These are phyloP conservation scores for Scaptomyza pallida DNA, from an alignment of 1,140 invertebrate species.

Conservation along the genomic window DNA sequence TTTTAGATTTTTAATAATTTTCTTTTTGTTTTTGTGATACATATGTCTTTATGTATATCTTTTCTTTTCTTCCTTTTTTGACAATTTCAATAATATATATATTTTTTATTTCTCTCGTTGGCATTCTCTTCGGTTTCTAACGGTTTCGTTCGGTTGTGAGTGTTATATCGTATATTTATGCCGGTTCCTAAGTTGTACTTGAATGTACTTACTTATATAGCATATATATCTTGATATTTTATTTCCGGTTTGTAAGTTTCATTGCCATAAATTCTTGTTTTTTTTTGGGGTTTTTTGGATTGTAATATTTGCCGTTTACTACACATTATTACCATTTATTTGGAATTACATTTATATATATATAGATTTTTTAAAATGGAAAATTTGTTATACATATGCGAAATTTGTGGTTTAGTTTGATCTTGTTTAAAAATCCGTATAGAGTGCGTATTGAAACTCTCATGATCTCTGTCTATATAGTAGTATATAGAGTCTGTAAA, in stretches of 20 bases:
- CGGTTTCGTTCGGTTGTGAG: not conserved
- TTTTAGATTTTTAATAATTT: constrained; percentile 28
- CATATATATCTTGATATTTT: constrained; percentile 18
- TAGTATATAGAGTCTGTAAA: constrained; percentile 25
- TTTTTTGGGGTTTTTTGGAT: constrained; percentile 2
- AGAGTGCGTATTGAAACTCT: not conserved
- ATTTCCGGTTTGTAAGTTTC: not conserved
- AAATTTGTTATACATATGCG: constrained; percentile 40
- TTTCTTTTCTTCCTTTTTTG: constrained; percentile 13
- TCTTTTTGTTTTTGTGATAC: constrained; percentile 15
- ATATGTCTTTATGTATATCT: constrained; percentile 13
- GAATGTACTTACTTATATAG: constrained; percentile 7
- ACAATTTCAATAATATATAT: constrained; percentile 34
- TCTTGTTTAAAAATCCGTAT: not conserved
- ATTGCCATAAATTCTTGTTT: constrained; percentile 53
- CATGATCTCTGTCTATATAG: not conserved
- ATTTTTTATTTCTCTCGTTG: constrained; percentile 12
- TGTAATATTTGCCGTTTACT: constrained; percentile 16
- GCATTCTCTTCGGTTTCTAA: not conserved
- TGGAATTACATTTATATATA: constrained; percentile 44
- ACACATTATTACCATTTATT: constrained; percentile 36
- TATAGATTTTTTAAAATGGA: constrained; percentile 38
- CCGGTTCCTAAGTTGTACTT: not conserved
- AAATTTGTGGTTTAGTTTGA: constrained; percentile 1
- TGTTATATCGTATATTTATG: not conserved